phyloP scores from a whole-genome alignment of 2,888 invertebrate species.

The Drosophila peninsularis region DNA sequence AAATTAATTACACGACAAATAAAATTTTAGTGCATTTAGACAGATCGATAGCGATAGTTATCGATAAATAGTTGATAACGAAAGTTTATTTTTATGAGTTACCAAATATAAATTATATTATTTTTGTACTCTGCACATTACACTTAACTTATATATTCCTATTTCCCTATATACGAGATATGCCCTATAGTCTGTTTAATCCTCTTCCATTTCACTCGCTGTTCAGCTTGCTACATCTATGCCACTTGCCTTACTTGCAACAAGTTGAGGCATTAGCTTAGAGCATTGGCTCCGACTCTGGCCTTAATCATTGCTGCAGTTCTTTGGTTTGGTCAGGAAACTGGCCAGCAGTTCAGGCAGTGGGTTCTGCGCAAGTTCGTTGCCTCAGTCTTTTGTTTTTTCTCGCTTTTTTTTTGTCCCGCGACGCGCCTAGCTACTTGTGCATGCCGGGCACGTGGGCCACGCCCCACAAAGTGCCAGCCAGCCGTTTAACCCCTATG shows the following conservation, averaged over 20 bases:
- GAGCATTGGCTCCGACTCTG: constrained; percentile 20
- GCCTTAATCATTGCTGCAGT: constrained; percentile 26
- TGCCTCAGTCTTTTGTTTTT: constrained; percentile 38
- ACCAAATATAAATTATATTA: neutral
- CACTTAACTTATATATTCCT: too few species aligned
- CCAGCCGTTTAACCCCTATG: constrained; percentile 36
- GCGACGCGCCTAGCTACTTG: constrained; percentile 36
- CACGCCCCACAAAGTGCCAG: constrained; percentile 47
- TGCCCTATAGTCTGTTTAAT: neutral
- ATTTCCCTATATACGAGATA: neutral
- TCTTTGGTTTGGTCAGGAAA: constrained; percentile 7
- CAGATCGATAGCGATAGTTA: too few species aligned
- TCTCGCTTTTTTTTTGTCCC: neutral
- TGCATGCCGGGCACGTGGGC: constrained; percentile 49
- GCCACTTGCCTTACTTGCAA: constrained; percentile 18
- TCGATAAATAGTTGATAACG: neutral
- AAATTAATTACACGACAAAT: too few species aligned
- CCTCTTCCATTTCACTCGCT: neutral
- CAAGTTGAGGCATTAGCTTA: constrained; percentile 36
- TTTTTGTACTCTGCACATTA: neutral
- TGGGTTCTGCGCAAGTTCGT: constrained; percentile 42
- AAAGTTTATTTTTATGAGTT: neutral
- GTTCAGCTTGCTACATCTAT: neutral
- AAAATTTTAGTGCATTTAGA: too few species aligned
- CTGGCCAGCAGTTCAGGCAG: neutral